These are phyloP conservation scores for Bombylius major DNA, from an alignment of 2,888 invertebrate species.

Conservation along the genomic window DNA sequence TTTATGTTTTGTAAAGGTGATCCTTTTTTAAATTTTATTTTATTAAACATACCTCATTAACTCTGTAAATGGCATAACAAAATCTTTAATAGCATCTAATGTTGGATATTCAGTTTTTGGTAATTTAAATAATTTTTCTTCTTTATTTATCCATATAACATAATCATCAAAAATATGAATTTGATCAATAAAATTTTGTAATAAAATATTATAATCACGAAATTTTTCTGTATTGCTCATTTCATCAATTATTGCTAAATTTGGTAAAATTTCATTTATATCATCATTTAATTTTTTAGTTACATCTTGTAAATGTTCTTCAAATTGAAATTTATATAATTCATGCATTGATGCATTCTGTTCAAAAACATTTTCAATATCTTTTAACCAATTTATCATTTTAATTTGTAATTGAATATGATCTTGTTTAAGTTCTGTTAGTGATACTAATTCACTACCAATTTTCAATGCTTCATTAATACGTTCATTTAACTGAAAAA, in stretches of 20 bases:
- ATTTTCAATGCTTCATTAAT: conserved; percentile 51
- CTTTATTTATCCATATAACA: conserved; percentile 77
- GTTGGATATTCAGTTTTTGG: conserved; percentile 62
- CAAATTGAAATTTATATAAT: conserved; percentile 69
- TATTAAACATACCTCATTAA: conserved; percentile 48
- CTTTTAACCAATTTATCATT: conserved; percentile 71
- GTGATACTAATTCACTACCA: conserved; percentile 59
- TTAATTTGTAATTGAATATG: conserved; percentile 70
- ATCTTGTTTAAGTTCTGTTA: conserved; percentile 57
- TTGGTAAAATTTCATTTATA: conserved; percentile 58
- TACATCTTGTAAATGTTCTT: conserved; percentile 59
- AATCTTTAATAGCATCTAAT: conserved; percentile 62
- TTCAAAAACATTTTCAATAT: conserved; percentile 71
- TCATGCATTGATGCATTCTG: conserved; percentile 68
- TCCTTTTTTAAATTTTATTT: too few relatives aligned
- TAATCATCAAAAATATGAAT: conserved; percentile 62
- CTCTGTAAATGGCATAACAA: conserved; percentile 55
- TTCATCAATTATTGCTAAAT: conserved; percentile 63
- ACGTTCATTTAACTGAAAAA: conserved; percentile 54
- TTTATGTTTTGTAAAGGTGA: too few relatives aligned
- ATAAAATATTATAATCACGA: conserved; percentile 62
- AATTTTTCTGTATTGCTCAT: conserved; percentile 73
- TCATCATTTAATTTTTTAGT: conserved; percentile 57
- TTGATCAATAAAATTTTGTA: conserved; percentile 61
- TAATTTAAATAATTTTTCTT: conserved; percentile 73